Conservation (phyloP, 2,113 vertebrate genomes). For the Rhombomys opimus region DNA sequence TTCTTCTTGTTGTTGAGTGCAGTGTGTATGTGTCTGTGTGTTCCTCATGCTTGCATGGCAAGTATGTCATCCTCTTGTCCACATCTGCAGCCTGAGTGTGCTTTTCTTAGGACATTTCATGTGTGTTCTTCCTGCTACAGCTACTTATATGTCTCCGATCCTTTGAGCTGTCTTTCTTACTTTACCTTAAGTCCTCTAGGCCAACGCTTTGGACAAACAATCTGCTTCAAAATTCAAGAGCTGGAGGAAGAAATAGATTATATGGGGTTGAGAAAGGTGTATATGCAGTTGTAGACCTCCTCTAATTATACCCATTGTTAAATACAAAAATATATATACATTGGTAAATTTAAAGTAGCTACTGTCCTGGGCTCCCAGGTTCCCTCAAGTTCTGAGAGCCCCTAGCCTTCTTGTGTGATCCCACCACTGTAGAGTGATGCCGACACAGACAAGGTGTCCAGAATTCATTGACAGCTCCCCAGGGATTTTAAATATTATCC, state of each 20-base stretch:
- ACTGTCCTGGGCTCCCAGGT: no score
- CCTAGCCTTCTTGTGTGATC: neutral
- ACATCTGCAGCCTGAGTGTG: neutral
- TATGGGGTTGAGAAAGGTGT: neutral
- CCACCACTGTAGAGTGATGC: neutral
- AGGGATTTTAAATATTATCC: neutral
- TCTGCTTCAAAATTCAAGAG: neutral
- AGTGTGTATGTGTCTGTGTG: neutral
- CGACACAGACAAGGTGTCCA: neutral
- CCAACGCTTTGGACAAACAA: neutral
- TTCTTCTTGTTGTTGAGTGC: neutral
- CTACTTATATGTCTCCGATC: neutral
- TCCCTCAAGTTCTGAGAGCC: neutral
- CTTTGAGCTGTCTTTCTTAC: neutral
- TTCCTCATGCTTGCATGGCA: neutral
- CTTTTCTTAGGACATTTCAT: neutral
- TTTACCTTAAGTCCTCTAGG: neutral
- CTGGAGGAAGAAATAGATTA: neutral
- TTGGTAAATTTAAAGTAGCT: neutral
- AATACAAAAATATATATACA: neutral
- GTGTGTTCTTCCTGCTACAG: neutral
- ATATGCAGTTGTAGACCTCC: neutral
- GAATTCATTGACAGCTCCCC: neutral
- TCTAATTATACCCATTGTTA: neutral
- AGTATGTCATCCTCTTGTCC: neutral